Evolutionary conservation across 2,888 invertebrate genomes (phyloP), one percentile per base, ranked within the genome.

Genomic region (Orthosia gracilis): DNA sequence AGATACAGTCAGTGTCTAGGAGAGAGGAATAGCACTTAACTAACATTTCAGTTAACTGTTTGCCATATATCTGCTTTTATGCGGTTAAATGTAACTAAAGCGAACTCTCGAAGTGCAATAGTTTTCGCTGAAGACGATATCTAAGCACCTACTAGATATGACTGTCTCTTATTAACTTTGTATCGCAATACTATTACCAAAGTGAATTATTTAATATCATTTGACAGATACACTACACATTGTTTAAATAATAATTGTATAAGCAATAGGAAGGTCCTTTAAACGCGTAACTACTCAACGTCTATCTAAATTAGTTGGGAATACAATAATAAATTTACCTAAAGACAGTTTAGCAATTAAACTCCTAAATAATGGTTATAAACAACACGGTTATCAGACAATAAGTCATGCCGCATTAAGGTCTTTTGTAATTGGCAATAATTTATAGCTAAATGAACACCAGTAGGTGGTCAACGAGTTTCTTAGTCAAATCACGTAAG

Each of bases 401-500:
- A 17, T 78, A 71, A 45, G 18, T 52, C 55, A 45, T 57, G 12
- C 31, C 40, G 55, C 21, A 59, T 45, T 72, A 55, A 15, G 49
- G 45, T 50, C 2, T 64, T 65, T 54, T 71, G 40, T 71, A 64
- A 64, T 49, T 3, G 49, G 21, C 18, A 17, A 26, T 76, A 61
- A 65, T 61, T 64, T 40, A 21, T 45, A 3, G 18, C 7, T 64
- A 64, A 72, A 21, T 55, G 54, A 17, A 5, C 17, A 55, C 45
- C 23, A 61, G 23, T 31, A 65, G 45, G 26, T 45, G 50, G 23
- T 55, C 61, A 55, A n/a, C 50, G 21, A 47, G 31, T 76, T 70
- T 50, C 18, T 23, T 65, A 72, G 61, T 78, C 17, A 65, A 72
- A 11, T 9, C n/a, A 52, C 50, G n/a, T 61, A 49, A 15, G 50